A percentile compares a stretch with the other conserved stretches of the same genome.
Evolutionary conservation across 2,113 vertebrate genomes (phyloP).

Genomic region (Sceloporus tristichus): DNA sequence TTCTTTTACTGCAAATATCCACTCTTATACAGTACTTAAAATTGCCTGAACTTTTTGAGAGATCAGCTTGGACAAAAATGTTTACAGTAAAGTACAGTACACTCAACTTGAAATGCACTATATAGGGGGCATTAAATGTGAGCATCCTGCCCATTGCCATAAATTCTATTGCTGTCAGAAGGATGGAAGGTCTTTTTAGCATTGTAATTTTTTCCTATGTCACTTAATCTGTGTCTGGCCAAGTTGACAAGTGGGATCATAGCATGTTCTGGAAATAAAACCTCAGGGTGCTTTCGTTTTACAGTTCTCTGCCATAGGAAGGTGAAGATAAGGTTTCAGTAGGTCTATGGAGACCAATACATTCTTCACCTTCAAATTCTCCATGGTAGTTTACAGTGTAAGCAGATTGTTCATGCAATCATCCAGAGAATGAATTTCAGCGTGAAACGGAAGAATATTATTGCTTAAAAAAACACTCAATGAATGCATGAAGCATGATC

Average conservation of each 20-base stretch:
- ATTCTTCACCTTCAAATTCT: too few relatives aligned
- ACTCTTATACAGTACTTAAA: slow-evolving; percentile 8
- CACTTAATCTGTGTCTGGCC: not conserved
- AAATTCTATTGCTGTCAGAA: not conserved
- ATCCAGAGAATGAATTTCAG: not conserved
- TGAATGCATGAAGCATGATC: slow-evolving; percentile 41
- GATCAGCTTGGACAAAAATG: not conserved
- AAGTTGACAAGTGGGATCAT: not conserved
- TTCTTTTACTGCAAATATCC: not conserved
- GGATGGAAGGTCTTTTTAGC: not conserved
- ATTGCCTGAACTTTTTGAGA: not conserved
- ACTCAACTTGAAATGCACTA: not conserved
- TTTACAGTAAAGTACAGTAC: too few relatives aligned
- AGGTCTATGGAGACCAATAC: too few relatives aligned
- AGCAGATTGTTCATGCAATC: too few relatives aligned
- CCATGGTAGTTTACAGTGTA: too few relatives aligned
- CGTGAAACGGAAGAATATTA: not conserved
- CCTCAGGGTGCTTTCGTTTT: too few relatives aligned
- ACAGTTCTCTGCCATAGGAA: too few relatives aligned
- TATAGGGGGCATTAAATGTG: not conserved
- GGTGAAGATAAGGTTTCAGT: too few relatives aligned
- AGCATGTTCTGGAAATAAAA: not conserved
- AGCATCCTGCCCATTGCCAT: too few relatives aligned
- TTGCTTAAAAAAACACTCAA: not conserved
- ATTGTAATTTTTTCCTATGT: not conserved